phyloP scores from a whole-genome alignment of 2,888 invertebrate genomes.

The Drosophila melanosoma region DNA sequence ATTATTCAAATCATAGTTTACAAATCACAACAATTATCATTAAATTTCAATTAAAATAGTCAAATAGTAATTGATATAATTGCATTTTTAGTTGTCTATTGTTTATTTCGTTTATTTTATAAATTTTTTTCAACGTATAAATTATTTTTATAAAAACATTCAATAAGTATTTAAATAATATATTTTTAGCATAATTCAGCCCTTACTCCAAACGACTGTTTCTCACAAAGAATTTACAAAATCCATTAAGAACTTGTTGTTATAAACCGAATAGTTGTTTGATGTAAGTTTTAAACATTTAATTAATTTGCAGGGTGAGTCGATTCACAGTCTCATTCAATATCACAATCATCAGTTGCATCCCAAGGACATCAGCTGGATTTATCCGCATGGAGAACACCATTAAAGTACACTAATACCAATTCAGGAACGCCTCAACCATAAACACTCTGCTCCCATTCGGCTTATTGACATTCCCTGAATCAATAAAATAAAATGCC shows the following conservation, averaged over 20 bases:
- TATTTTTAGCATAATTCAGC: background rate
- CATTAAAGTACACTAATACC: slow-evolving; percentile 55
- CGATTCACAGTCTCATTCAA: slow-evolving; percentile 4
- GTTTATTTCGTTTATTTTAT: background rate
- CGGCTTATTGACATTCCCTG: slow-evolving; percentile 25
- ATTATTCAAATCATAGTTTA: background rate
- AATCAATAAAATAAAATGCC: slow-evolving; percentile 61
- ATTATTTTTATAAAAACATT: background rate
- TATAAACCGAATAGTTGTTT: background rate
- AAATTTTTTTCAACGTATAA: background rate
- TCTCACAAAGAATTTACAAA: background rate
- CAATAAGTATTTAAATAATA: background rate
- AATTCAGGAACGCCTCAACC: slow-evolving; percentile 52
- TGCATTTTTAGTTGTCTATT: background rate
- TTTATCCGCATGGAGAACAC: slow-evolving; percentile 20
- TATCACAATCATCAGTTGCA: slow-evolving; percentile 9
- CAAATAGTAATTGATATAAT: background rate
- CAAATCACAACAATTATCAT: background rate
- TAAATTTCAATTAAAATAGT: background rate
- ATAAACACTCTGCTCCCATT: slow-evolving; percentile 41
- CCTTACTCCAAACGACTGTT: background rate
- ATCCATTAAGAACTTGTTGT: background rate
- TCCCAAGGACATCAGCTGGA: slow-evolving; percentile 29
- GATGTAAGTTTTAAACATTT: slow-evolving; percentile 4
- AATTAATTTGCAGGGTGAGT: slow-evolving; percentile 16